Percentiles rank a stretch among this genome's conserved stretches.
Conservation (phyloP, 2,888 invertebrate species). For the Drosophila acutilabella region DNA sequence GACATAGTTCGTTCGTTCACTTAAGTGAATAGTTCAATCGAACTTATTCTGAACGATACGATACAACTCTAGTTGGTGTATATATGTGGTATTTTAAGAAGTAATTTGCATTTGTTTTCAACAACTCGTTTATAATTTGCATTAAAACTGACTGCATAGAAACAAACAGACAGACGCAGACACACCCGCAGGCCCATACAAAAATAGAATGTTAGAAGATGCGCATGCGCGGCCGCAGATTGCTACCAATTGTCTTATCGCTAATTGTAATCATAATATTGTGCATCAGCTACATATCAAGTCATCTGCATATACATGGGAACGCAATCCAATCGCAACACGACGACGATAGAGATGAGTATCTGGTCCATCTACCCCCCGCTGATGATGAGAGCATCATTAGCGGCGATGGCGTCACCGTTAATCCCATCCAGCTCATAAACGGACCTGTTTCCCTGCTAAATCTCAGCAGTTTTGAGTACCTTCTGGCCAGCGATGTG, state of each 20-base stretch:
- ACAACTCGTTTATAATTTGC: constrained; percentile 1
- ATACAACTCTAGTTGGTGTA: no score
- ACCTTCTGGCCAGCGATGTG: constrained; percentile 73
- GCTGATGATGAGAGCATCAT: constrained; percentile 13
- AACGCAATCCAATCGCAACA: constrained; percentile 15
- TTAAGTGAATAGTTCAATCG: no score
- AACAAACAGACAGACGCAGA: not conserved
- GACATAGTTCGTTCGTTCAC: no score
- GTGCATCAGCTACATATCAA: constrained; percentile 71
- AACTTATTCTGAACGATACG: no score
- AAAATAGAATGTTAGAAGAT: constrained; percentile 75
- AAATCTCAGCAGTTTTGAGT: constrained; percentile 80
- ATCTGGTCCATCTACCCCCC: constrained; percentile 65
- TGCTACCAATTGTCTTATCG: constrained; percentile 72
- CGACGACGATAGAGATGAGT: constrained; percentile 65
- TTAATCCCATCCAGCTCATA: not conserved
- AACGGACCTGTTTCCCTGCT: constrained; percentile 58
- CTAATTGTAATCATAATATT: constrained; percentile 73
- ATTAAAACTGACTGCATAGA: not conserved
- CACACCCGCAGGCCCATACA: constrained; percentile 22
- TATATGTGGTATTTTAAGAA: constrained; percentile 18
- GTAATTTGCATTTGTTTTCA: constrained; percentile 22
- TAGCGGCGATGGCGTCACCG: constrained; percentile 1
- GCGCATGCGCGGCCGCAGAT: constrained; percentile 82
- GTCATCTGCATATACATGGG: constrained; percentile 38